Evolutionary conservation across 2,113 vertebrate genomes (phyloP).

Genomic region (Archilochus colubris): DNA sequence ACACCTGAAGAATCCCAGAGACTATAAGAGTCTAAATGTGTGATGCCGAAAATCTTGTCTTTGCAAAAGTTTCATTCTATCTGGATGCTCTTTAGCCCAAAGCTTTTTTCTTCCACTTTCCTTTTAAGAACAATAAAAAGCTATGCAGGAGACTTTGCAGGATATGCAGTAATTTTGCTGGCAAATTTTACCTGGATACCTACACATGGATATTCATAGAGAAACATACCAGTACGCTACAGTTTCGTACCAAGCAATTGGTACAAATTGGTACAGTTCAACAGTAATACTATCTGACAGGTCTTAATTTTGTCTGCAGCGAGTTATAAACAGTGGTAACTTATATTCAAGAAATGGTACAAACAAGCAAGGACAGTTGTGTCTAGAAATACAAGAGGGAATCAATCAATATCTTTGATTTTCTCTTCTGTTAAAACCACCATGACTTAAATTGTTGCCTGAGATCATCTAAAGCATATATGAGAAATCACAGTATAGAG

Average conservation of each 20-base stretch:
- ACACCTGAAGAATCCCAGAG: not conserved
- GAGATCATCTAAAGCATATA: constrained; percentile 33
- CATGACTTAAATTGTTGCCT: constrained; percentile 39
- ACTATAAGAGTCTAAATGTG: not conserved
- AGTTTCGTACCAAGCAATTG: not conserved
- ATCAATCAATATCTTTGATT: constrained; percentile 65
- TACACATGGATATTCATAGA: not conserved
- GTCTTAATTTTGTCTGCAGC: not conserved
- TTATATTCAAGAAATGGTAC: not conserved
- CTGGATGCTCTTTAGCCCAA: not conserved
- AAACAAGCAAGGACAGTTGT: constrained; percentile 16
- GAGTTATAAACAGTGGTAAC: not conserved
- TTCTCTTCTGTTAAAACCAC: constrained; percentile 58
- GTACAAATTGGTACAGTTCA: not conserved
- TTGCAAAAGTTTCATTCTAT: not conserved
- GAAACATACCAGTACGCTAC: not conserved
- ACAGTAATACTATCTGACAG: not conserved
- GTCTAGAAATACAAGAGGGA: not conserved
- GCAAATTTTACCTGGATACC: not conserved
- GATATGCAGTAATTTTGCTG: not conserved
- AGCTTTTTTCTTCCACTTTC: not conserved
- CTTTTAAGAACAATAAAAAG: not conserved
- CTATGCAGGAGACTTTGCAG: not conserved
- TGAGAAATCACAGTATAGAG: not conserved
- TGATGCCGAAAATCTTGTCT: not conserved